Base-by-base conservation (phyloP, 2,888 invertebrate genomes). In the Agonopterix alstromeriana region DNA sequence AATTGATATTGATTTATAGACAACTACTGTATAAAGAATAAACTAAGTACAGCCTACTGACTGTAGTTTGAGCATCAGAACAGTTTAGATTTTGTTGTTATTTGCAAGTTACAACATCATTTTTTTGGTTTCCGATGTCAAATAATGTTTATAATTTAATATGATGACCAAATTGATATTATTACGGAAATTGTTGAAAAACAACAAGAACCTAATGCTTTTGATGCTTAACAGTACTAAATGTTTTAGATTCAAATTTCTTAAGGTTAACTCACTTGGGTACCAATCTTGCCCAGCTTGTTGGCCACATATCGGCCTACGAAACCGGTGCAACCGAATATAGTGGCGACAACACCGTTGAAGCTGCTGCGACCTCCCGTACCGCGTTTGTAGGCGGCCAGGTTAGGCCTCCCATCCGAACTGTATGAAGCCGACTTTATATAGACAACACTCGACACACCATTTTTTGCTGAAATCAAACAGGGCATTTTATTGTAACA, bases 301-400 rank as follows among this genome's bases (percentile, higher is more conserved):
- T 97, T 98, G 75, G 95, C 94, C 10, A 99, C 92, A 87, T 94
- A 94, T 57, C 93, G 90, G 0, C 99, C 99, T 0, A 98, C 82
- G 69, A 97, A 97, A 1, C 99, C 99, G 36, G 94, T 93, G 49
- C 93, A 92, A 47, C 99, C 99, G 77, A 99, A 98, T 1, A 99
- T 95, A n/a, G 99, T 99, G n/a, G 97, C 97, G 2, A 99, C 97
- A 48, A 96, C 91, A 0, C 99, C 99, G 84, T 95, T 99, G 79
- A 99, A 99, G 70, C 98, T 98, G 60, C 95, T 95, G 36, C 99
- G 93, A 11, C 98, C 99, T 10, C 97, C 97, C 12, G 96, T 95
- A 35, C 97, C 97, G 56, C 94, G 90, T 75, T 94, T 95, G 71
- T 95, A 90, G 0, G 92, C 83, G 8, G 94, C 90, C 48, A 93